Conservation (phyloP, 2,797 vertebrate species). For the Carapus acus region DNA sequence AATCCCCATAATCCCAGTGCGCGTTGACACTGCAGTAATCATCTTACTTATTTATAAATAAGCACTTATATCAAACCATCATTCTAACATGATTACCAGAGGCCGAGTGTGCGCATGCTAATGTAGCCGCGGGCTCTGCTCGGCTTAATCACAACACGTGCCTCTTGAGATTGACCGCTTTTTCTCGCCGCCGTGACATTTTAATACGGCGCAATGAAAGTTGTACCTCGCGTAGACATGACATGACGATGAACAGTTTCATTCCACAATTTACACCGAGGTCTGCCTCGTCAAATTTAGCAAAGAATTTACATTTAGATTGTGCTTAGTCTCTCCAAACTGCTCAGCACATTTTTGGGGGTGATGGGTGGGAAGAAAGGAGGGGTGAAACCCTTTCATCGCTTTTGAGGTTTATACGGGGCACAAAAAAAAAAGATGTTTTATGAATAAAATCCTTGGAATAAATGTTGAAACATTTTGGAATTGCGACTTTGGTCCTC, state of each 20-base stretch:
- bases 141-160: conserved; percentile 38
- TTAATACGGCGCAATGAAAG: conserved; percentile 23
- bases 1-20: neutral
- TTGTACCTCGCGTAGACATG: conserved; percentile 34
- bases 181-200: conserved; percentile 36
- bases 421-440: conserved; percentile 24
- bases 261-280: conserved; percentile 23
- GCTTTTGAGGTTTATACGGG: conserved; percentile 21
- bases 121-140: conserved; percentile 24
- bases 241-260: conserved; percentile 23
- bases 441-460: conserved; percentile 53
- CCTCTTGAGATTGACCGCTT: conserved; percentile 53
- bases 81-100: neutral
- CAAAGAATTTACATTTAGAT: neutral
- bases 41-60: neutral
- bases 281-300: conserved; percentile 8
- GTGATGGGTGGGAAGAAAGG: too few species aligned
- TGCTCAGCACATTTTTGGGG: conserved; percentile 6
- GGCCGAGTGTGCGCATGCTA: conserved; percentile 23
- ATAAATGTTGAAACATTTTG: conserved; percentile 38
- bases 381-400: conserved; percentile 26
- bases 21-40: neutral
- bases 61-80: neutral
- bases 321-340: neutral
- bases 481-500: too few species aligned